Evolutionary conservation across 2,797 vertebrate species (phyloP).

Genomic region (Hippopotamyrus pictus): DNA sequence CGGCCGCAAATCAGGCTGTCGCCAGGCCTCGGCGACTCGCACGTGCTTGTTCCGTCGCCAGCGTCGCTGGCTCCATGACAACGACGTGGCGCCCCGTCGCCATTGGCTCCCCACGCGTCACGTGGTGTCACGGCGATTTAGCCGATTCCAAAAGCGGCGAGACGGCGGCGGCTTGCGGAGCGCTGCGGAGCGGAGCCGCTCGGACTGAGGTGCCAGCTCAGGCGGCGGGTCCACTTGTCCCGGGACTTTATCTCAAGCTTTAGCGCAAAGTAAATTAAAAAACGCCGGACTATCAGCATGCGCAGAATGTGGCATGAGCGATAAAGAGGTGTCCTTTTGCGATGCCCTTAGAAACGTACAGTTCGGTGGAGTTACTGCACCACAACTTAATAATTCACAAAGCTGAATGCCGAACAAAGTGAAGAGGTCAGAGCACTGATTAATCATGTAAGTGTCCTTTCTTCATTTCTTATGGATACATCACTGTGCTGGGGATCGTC

Average conservation of each 20-base stretch:
- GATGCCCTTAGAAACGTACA: not conserved
- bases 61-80: slow-evolving; percentile 41
- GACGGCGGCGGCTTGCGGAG: not conserved
- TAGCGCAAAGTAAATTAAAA: not conserved
- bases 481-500: not conserved
- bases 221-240: not conserved
- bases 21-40: not conserved
- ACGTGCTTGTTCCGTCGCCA: not conserved
- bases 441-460: slow-evolving; percentile 35
- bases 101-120: slow-evolving; percentile 44
- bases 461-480: slow-evolving; percentile 4
- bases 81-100: slow-evolving; percentile 30
- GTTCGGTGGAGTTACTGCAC: not conserved
- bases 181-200: not conserved
- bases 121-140: slow-evolving; percentile 42
- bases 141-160: slow-evolving; percentile 53
- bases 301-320: not conserved
- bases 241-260: not conserved
- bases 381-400: not conserved
- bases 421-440: slow-evolving; percentile 23
- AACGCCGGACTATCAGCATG: not conserved
- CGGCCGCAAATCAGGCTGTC: not conserved
- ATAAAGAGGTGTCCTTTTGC: not conserved
- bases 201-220: not conserved
- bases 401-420: slow-evolving; percentile 21